These are phyloP conservation scores for Calosoma granatense DNA, from an alignment of 1,140 invertebrate species.

Conservation along the genomic window DNA sequence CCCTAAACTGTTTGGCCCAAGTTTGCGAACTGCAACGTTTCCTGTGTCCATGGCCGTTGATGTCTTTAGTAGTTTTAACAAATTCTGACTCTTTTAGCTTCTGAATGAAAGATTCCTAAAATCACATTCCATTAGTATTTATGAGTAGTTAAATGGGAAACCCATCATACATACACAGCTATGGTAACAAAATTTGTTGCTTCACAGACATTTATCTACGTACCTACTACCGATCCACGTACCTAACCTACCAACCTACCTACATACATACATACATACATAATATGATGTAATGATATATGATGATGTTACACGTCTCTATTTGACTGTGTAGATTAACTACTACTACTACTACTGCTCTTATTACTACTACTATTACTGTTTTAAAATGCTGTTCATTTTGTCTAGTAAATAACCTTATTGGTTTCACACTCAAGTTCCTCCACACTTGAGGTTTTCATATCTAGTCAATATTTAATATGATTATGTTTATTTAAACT, in stretches of 20 bases:
- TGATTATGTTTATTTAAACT: not conserved
- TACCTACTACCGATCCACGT: too few species aligned
- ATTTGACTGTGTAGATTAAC: conserved; percentile 5
- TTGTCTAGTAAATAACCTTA: conserved; percentile 10
- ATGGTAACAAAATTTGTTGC: not conserved
- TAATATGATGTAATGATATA: too few species aligned
- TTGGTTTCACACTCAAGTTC: too few species aligned
- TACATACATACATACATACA: too few species aligned
- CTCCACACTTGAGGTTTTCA: too few species aligned
- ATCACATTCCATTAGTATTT: not conserved
- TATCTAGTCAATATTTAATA: too few species aligned
- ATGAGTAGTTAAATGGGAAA: not conserved
- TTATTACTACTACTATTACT: not conserved
- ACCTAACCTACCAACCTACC: too few species aligned
- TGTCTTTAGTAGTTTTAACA: not conserved
- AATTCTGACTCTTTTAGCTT: not conserved
- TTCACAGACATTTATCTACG: not conserved
- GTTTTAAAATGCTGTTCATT: not conserved
- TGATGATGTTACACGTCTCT: too few species aligned
- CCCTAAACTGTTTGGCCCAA: not conserved
- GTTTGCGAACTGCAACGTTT: not conserved
- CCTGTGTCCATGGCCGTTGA: not conserved
- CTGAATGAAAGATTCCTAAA: not conserved
- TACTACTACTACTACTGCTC: too few species aligned
- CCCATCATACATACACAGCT: not conserved